phyloP scores from a whole-genome alignment of 2,888 invertebrate genomes.

The Drosophila antonietae region DNA sequence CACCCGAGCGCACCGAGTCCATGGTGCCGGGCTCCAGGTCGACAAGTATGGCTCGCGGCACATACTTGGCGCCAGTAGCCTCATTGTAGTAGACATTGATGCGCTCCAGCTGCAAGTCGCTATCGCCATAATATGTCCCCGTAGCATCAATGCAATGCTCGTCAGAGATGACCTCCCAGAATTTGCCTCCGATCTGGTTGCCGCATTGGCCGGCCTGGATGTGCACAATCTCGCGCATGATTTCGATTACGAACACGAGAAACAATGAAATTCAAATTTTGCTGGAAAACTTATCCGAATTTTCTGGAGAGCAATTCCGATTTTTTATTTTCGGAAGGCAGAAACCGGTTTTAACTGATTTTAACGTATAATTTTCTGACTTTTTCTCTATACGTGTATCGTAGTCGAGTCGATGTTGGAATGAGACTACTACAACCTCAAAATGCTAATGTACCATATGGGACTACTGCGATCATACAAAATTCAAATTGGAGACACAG shows the following conservation, averaged over 20 bases:
- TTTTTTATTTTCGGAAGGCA: slow-evolving; percentile 4
- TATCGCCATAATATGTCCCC: slow-evolving; percentile 95
- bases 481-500: background rate
- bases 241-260: slow-evolving; percentile 68
- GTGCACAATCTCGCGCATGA: slow-evolving; percentile 98
- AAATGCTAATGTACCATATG: slow-evolving; percentile 12
- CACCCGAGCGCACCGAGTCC: slow-evolving; percentile 97
- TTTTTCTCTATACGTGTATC: slow-evolving; percentile 58
- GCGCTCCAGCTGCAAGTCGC: slow-evolving; percentile 95
- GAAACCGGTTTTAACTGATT: slow-evolving; percentile 36
- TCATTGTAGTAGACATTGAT: slow-evolving; percentile 99
- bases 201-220: slow-evolving; percentile 98
- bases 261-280: slow-evolving; percentile 17
- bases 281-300: slow-evolving; percentile 1
- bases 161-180: slow-evolving; percentile 98
- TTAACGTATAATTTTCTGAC: slow-evolving; percentile 57
- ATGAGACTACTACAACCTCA: slow-evolving; percentile 27
- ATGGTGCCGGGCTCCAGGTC: slow-evolving; percentile 99
- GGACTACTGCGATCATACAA: slow-evolving; percentile 29
- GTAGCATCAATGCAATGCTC: slow-evolving; percentile 97
- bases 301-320: slow-evolving; percentile 9
- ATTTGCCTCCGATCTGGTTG: slow-evolving; percentile 98
- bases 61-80: slow-evolving; percentile 96
- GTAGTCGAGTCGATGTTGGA: slow-evolving; percentile 56
- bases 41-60: slow-evolving; percentile 96